phyloP scores from a whole-genome alignment of 2,888 invertebrate species.

The Conops quadrifasciatus region DNA sequence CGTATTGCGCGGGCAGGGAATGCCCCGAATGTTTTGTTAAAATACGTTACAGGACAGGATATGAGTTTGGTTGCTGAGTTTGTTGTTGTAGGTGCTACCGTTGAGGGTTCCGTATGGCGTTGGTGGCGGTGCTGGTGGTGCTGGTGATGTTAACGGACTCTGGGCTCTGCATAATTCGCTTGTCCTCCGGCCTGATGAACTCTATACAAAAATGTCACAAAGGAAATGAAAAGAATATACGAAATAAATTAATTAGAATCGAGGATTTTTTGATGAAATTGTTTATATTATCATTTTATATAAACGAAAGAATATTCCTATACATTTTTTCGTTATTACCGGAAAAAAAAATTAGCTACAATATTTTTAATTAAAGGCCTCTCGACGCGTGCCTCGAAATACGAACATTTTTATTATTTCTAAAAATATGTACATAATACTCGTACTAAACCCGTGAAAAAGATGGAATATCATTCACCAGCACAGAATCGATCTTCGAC shows the following conservation, averaged over 20 bases:
- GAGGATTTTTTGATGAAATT: no score
- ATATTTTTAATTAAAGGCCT: slow-evolving; percentile 24
- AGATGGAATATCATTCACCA: no score
- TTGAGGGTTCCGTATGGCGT: slow-evolving; percentile 7
- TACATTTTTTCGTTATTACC: no score
- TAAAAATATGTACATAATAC: slow-evolving; percentile 26
- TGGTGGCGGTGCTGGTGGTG: slow-evolving; percentile 14
- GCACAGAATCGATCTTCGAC: no score
- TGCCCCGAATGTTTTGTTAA: background rate
- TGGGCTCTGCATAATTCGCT: no score
- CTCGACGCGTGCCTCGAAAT: background rate
- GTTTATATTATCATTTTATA: no score
- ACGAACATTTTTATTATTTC: slow-evolving; percentile 14
- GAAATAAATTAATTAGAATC: no score
- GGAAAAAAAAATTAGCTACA: no score
- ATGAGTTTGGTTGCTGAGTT: slow-evolving; percentile 6
- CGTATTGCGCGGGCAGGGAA: background rate
- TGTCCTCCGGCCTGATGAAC: background rate
- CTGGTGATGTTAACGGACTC: no score
- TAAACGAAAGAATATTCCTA: no score
- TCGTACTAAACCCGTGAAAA: background rate
- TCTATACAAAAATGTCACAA: no score
- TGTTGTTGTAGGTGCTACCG: slow-evolving; percentile 12
- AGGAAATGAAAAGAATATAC: no score
- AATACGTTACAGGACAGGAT: slow-evolving; percentile 25